Evolutionary conservation across 2,888 invertebrate genomes (phyloP).

Genomic region (Eupithecia dodoneata): DNA sequence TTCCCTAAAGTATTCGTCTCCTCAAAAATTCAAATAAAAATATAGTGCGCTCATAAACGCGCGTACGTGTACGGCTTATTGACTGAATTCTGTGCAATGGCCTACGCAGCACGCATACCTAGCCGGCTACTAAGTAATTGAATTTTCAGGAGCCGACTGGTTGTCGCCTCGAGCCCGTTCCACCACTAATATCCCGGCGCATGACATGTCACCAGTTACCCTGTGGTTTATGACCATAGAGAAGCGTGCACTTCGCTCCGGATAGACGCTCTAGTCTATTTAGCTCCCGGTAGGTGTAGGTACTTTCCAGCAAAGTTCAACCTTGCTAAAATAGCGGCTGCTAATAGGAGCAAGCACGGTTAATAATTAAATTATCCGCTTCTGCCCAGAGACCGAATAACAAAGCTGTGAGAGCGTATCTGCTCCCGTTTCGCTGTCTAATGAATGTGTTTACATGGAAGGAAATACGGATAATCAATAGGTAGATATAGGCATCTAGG

Average conservation of each 20-base stretch:
- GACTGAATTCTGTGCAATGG: slow-evolving; percentile 55
- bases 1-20: slow-evolving; percentile 35
- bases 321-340: slow-evolving; percentile 14
- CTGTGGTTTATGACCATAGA: slow-evolving; percentile 61
- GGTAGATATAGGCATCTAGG: slow-evolving; percentile 26
- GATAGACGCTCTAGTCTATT: slow-evolving; percentile 24
- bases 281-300: neutral
- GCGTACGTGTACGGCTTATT: slow-evolving; percentile 59
- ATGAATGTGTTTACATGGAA: slow-evolving; percentile 45
- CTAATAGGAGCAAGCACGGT: slow-evolving; percentile 58
- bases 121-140: slow-evolving; percentile 71
- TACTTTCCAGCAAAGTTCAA: neutral
- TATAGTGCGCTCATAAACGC: slow-evolving; percentile 33
- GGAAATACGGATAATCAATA: slow-evolving; percentile 43
- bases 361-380: slow-evolving; percentile 65
- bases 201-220: slow-evolving; percentile 62
- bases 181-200: slow-evolving; percentile 60
- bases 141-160: slow-evolving; percentile 67
- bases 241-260: slow-evolving; percentile 45
- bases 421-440: slow-evolving; percentile 45
- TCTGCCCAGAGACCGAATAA: slow-evolving; percentile 52
- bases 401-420: slow-evolving; percentile 51
- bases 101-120: slow-evolving; percentile 64
- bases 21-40: slow-evolving; percentile 45
- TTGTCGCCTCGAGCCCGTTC: slow-evolving; percentile 55